Evolutionary conservation across 2,888 invertebrate species (phyloP), one percentile per base, ranked within the genome.

Genomic region (Trichopoda pennipes): DNA sequence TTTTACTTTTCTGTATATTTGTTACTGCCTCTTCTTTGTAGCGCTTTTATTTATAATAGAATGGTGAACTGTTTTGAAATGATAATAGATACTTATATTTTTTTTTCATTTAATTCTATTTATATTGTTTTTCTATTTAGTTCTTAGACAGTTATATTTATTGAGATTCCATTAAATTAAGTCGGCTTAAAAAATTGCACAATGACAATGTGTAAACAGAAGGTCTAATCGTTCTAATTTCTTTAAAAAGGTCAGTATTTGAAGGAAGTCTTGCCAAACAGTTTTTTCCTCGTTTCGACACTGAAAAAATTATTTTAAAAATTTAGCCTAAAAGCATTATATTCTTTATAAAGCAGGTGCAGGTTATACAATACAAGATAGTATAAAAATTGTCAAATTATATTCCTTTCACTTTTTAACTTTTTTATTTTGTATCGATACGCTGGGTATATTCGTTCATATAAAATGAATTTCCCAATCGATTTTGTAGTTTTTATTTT

Each of bases 111-210:
- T 21, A 51, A 66, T 55, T 56, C 21, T 17, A 49, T 69, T 74
- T 32, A 23, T 19, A 63, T 60, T 61, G 16, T 58, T 42, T 61
- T 72, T 23, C 55, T 68, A 2, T 58, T 60, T 63, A 60, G 74
- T 38, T 78, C 44, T 56, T 17, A 4, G 75, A 72, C 72, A 79
- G 51, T 28, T 68, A 69, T 61, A 44, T 63, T 55, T 53, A 56
- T 61, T 68, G 68, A 72, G 32, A 72, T 82, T 76, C 68, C 70
- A 63, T 79, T 72, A 66, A 56, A 35, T 78, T n/a, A 60, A 68
- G 17, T 38, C 7, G 75, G 53, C 55, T 60, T 47, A 38, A 60
- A 14, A 14, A 19, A 42, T 35, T 21, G n/a, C 32, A 70, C 56
- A 63, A 68, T 74, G 53, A 23, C 47, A 17, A 21, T 17, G 47